These are phyloP conservation scores for Ictidomys tridecemlineatus DNA, from an alignment of 2,113 vertebrate species.

Conservation along the genomic window DNA sequence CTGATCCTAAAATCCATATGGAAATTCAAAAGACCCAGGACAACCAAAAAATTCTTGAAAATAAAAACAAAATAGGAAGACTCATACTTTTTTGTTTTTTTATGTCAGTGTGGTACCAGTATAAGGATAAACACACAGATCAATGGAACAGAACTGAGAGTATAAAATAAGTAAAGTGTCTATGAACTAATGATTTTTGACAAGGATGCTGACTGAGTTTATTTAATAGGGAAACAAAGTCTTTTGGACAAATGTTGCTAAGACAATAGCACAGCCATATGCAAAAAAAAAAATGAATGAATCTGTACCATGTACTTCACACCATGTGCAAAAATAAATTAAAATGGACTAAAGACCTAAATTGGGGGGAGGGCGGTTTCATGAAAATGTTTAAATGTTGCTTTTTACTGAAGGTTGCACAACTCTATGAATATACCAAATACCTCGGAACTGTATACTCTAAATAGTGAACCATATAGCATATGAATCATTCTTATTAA, in stretches of 20 bases:
- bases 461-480: not conserved
- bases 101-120: not conserved
- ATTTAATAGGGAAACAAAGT: not conserved
- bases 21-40: not conserved
- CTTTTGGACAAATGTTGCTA: not conserved
- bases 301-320: no score
- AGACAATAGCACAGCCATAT: no score
- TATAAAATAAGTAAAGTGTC: not conserved
- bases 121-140: not conserved
- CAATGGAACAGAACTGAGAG: not conserved
- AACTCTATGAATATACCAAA: not conserved
- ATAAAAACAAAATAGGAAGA: not conserved
- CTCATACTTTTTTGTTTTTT: no score
- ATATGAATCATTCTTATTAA: not conserved
- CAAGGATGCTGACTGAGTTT: not conserved
- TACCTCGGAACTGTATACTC: no score
- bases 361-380: no score
- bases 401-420: not conserved
- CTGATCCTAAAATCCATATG: not conserved
- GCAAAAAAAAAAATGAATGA: no score
- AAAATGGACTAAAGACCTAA: no score
- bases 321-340: no score
- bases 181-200: not conserved
- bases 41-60: not conserved
- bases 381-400: not conserved